Percentiles rank a stretch among this genome's conserved stretches.
Evolutionary conservation across 2,888 invertebrate species (phyloP).

Genomic region (Lasioglossum villosulum): DNA sequence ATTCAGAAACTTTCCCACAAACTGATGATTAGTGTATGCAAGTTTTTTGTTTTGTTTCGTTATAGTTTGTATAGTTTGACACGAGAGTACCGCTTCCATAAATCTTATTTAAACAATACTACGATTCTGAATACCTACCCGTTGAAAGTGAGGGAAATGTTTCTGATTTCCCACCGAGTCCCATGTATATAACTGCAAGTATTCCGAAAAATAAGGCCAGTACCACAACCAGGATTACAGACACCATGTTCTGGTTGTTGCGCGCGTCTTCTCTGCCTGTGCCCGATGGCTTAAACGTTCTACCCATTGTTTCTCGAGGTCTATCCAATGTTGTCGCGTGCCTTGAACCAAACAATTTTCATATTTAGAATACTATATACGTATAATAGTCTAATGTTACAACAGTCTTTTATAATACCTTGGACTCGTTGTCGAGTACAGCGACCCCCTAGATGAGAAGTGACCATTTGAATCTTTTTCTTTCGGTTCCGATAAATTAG

Average conservation of each 20-base stretch:
- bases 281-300: constrained; percentile 74
- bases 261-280: constrained; percentile 77
- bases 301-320: constrained; percentile 75
- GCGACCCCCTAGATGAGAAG: constrained; percentile 77
- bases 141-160: constrained; percentile 79
- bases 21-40: constrained; percentile 43
- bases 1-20: constrained; percentile 43
- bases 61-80: too few species aligned
- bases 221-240: constrained; percentile 82
- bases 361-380: constrained; percentile 22
- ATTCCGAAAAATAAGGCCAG: constrained; percentile 83
- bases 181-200: constrained; percentile 83
- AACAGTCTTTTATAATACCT: constrained; percentile 71
- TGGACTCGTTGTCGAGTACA: constrained; percentile 75
- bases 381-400: constrained; percentile 8
- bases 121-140: constrained; percentile 81
- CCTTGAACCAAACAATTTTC: constrained; percentile 68
- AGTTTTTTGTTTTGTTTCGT: constrained; percentile 13
- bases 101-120: constrained; percentile 53
- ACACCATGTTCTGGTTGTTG: constrained; percentile 82
- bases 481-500: constrained; percentile 75
- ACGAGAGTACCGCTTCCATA: constrained; percentile 17
- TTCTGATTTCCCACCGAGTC: constrained; percentile 82
- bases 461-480: constrained; percentile 83
- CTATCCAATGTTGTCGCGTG: constrained; percentile 76